Base-by-base conservation (phyloP, 92 coral and sea anemone genomes). In the Epizoanthus illoricatus region DNA sequence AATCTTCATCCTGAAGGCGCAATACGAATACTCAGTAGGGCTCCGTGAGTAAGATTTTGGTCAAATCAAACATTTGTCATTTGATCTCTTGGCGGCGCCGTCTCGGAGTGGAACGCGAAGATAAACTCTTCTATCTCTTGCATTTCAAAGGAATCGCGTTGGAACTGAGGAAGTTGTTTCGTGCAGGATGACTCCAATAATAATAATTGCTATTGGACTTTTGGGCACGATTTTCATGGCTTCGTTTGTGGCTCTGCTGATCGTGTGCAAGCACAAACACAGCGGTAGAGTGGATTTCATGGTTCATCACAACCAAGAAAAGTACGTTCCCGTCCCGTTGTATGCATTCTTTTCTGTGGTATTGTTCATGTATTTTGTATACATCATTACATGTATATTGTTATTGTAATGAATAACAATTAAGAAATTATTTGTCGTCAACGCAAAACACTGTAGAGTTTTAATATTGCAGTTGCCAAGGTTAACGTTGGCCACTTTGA, bases 141-240 rank as follows among this genome's bases (percentile, higher is more conserved):
- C 69, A 10, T 15, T 39, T 65, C 5, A 11, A 9, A 24, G 70
- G 70, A 65, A 65, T 65, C 42, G 20, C 4, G 9, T 20, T 40
- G 7, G 12, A 49, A 73, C 63, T 73, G 72, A 42, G 19, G 39
- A 67, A 57, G 7, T 7, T 55, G 65, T 67, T 10, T 52, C 56
- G 56, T 52, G 16, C 56, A 52, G 52, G 66, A 69, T 66, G 74
- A 70, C 75, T 87, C 45, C 85, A 7, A 65, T 88, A 41, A 88
- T 88, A 40, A 84, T 92, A 15, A 87, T 88, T 79, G 91, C 94
- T 28, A 88, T 93, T 18, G 89, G 92, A 49, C 84, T 93, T 8
- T 81, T 93, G 57, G 90, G 90, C 47, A 86, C 91, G 0, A 86
- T 93, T 5, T 86, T 93, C 20, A 91, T 88, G 89, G 97, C 91